Percentiles rank a stretch among this genome's conserved stretches.
Evolutionary conservation across 2,888 invertebrate genomes (phyloP).

Genomic region (Octodonta nipae): DNA sequence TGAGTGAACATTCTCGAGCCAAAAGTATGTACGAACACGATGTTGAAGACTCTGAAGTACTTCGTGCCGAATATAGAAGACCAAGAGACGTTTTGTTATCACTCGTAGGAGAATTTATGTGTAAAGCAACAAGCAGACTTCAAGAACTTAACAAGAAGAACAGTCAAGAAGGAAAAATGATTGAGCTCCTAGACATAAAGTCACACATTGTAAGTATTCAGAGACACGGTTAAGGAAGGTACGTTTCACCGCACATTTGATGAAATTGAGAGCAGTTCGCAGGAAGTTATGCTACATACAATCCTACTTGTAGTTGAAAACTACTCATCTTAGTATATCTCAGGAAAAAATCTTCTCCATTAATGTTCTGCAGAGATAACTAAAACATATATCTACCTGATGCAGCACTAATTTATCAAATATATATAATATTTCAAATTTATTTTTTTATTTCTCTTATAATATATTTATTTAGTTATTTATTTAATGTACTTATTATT

Average conservation of each 20-base stretch:
- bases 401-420: too few species aligned
- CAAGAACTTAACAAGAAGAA: constrained; percentile 74
- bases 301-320: too few species aligned
- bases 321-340: too few species aligned
- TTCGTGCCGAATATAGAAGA: constrained; percentile 76
- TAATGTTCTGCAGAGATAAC: too few species aligned
- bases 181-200: constrained; percentile 85
- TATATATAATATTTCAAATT: too few species aligned
- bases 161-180: constrained; percentile 73
- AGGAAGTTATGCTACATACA: too few species aligned
- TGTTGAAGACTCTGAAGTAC: constrained; percentile 73
- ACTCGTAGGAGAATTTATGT: constrained; percentile 86
- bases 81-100: constrained; percentile 88
- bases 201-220: constrained; percentile 89
- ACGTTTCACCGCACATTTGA: background rate
- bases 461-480: too few species aligned
- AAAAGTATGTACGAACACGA: constrained; percentile 65
- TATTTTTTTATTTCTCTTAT: too few species aligned
- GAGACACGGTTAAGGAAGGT: background rate
- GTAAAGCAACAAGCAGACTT: constrained; percentile 66
- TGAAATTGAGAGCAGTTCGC: background rate
- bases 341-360: too few species aligned
- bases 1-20: constrained; percentile 64
- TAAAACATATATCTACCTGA: too few species aligned
- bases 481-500: too few species aligned